Evolutionary conservation across 2,113 vertebrate species (phyloP), one percentile per base, ranked within the genome.

Genomic region (Dipodomys stephensi): DNA sequence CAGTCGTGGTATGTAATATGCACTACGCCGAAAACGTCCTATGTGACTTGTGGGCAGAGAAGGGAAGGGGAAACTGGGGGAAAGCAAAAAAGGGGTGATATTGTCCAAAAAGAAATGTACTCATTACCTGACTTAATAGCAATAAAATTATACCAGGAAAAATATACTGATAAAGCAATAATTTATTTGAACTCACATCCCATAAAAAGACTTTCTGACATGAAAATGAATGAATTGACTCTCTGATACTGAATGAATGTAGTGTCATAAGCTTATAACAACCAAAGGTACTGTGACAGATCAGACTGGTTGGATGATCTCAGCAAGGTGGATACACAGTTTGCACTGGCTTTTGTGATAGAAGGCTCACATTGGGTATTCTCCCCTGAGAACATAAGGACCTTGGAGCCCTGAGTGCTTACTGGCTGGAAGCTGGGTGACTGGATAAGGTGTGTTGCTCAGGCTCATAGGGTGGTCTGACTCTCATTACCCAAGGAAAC

Each of bases 161-260:
- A 35, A 35, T 35, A 35, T 35, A 53, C 12, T 53, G 39, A 39
- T 39, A 39, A 39, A 39, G 39, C 39, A 39, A 39, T 39, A 39
- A 39, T 39, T 39, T 39, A 39, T 39, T 39, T 39, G 39, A 39
- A 39, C 39, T 39, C 39, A 13, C 44, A 91, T 81, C 86, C 67
- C 32, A 64, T 60, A 87, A 83, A 81, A 27, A 93, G 81, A 85
- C 49, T 32, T 77, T 94, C n/a, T 81, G 69, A 94, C 1, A 53
- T 53, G 4, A 72, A 57, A 74, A 23, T 8, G 23, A 87, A 72
- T n/a, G 84, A 85, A 53, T 60, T 65, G 76, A 20, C 22, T 73
- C 80, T 84, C 23, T 15, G 30, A 64, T 16, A 57, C 0, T 62
- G 82, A 85, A 71, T 79, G 62, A 88, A 78, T 85, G 74, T 18